These are phyloP conservation scores for Trichopria drosophilae DNA, from an alignment of 2,888 invertebrate species.

Conservation along the genomic window DNA sequence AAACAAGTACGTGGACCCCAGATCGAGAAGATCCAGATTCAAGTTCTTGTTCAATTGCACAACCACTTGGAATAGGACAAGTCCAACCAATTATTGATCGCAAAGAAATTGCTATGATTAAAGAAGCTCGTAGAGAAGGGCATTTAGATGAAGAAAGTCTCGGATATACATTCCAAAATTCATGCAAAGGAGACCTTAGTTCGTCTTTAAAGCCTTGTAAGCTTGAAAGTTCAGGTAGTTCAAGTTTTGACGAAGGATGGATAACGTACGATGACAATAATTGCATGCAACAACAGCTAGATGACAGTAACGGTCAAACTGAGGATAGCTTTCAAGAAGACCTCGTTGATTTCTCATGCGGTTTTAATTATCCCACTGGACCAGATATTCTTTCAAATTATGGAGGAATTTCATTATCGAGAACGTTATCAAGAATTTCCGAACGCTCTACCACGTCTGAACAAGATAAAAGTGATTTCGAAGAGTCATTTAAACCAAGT, in stretches of 20 bases:
- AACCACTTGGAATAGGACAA: constrained; percentile 76
- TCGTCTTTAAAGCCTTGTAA: constrained; percentile 84
- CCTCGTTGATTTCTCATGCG: constrained; percentile 73
- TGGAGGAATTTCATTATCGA: constrained; percentile 72
- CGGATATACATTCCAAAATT: constrained; percentile 55
- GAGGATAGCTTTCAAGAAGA: constrained; percentile 71
- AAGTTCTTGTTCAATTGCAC: constrained; percentile 73
- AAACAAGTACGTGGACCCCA: constrained; percentile 76
- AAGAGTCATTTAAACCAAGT: constrained; percentile 84
- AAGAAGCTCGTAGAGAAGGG: constrained; percentile 44
- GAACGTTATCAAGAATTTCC: constrained; percentile 83
- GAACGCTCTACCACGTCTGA: constrained; percentile 87
- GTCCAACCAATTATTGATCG: constrained; percentile 55
- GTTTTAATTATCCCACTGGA: constrained; percentile 73
- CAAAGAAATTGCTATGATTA: constrained; percentile 50
- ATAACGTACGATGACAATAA: constrained; percentile 68
- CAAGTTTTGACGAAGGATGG: constrained; percentile 83
- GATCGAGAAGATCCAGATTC: constrained; percentile 61
- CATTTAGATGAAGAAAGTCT: constrained; percentile 51
- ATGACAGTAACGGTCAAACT: constrained; percentile 54
- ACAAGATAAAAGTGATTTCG: constrained; percentile 79
- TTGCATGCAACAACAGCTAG: constrained; percentile 49
- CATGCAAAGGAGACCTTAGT: constrained; percentile 71
- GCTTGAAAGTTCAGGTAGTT: constrained; percentile 82
- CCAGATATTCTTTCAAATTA: constrained; percentile 74